Base-by-base conservation (phyloP, 1,140 invertebrate species). In the Musca vetustissima region DNA sequence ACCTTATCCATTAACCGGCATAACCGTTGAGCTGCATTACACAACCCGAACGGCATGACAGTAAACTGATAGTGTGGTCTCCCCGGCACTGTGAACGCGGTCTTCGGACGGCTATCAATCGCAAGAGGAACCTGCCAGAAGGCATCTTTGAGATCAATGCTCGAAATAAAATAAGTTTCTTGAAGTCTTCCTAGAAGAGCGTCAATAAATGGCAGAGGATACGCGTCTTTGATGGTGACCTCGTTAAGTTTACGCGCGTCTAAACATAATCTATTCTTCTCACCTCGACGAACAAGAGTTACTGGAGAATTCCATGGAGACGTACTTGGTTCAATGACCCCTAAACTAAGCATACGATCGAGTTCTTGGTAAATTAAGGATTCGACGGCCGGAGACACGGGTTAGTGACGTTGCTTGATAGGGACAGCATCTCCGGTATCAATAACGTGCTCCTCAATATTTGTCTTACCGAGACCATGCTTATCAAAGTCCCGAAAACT, bases 91-190 rank as follows among this genome's bases (percentile, higher is more conserved):
- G 71, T 78, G 69, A 85, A 85, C 2, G 83, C 84, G 1, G 84
- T 86, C 61, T 84, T 85, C 28, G 74, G 66, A 50, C 71, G 72
- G n/a, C 70, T 75, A 6, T 69, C 65, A 7, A 68, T 32, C 1
- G 69, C 72, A 2, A 84, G 24, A 0, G 74, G 75, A 1, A 84
- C 73, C 67, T 84, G 79, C 72, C 73, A 79, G 66, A 75, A 83
- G 1, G 77, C 81, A n/a, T 76, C 70, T 14, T 69, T 68, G 17
- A 71, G 19, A 68, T 71, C 66, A 8, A 68, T 17, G 13, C 32
- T 57, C 14, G 57, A 67, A 17, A 81, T 67, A 64, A 66, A 78
- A 11, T 49, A 47, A 1, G 75, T 72, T 11, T 69, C 70, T 4
- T 25, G 47, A 2, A 76, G 55, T 1, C 69, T 50, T 65, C 69